Evolutionary conservation across 2,888 invertebrate genomes (phyloP).

Genomic region (Fragum whitleyi): DNA sequence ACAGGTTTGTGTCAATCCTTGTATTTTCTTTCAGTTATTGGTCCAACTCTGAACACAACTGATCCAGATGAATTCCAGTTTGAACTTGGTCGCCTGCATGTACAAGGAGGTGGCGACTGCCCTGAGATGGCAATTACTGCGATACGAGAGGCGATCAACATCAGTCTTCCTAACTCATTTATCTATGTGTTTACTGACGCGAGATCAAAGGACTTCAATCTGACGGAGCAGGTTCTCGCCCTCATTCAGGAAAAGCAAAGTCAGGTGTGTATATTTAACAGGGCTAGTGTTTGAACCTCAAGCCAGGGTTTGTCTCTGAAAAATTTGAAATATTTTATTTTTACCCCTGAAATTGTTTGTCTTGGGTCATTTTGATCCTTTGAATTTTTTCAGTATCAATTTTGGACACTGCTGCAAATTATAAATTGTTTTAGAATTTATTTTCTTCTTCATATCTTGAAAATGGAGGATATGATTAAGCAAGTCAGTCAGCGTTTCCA

Average conservation of each 20-base stretch:
- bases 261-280: constrained; percentile 88
- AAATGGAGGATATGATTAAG: too few species aligned
- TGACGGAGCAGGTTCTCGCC: constrained; percentile 88
- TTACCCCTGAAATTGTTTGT: too few species aligned
- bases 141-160: constrained; percentile 89
- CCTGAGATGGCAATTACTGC: constrained; percentile 90
- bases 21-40: constrained; percentile 87
- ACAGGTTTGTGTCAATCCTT: too few species aligned
- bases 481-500: too few species aligned
- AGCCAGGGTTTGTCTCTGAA: too few species aligned
- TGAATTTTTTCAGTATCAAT: too few species aligned
- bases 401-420: too few species aligned
- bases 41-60: constrained; percentile 89
- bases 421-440: too few species aligned
- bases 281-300: too few species aligned
- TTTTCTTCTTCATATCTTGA: too few species aligned
- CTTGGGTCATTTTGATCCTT: too few species aligned
- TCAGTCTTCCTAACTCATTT: constrained; percentile 89
- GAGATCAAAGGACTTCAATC: constrained; percentile 89
- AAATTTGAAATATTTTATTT: too few species aligned
- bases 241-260: constrained; percentile 91
- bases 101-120: constrained; percentile 91
- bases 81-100: constrained; percentile 87
- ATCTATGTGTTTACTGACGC: constrained; percentile 93
- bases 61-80: constrained; percentile 88